Evolutionary conservation across 2,888 invertebrate genomes (phyloP).

Genomic region (Serripes groenlandicus): DNA sequence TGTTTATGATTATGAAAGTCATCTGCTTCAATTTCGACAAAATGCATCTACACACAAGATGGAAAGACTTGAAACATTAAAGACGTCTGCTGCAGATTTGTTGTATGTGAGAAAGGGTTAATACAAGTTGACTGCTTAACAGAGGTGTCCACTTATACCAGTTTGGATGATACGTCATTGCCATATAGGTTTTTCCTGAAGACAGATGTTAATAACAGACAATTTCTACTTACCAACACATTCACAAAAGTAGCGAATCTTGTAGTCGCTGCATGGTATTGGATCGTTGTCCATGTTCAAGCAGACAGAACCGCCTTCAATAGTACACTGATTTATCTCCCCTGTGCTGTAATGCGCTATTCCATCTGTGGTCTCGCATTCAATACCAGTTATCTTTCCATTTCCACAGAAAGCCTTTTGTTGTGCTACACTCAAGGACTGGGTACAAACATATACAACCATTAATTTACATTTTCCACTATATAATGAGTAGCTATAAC

Average conservation of each 20-base stretch:
- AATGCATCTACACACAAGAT: too few relatives aligned
- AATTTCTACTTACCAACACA: slow-evolving; percentile 45
- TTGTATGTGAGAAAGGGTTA: not conserved
- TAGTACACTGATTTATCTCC: slow-evolving; percentile 77
- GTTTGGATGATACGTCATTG: too few relatives aligned
- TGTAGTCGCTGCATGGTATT: slow-evolving; percentile 81
- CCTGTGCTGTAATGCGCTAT: slow-evolving; percentile 74
- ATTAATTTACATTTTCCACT: too few relatives aligned
- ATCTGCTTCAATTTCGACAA: not conserved
- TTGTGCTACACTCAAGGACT: slow-evolving; percentile 64
- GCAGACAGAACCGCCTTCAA: slow-evolving; percentile 91
- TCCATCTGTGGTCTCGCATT: slow-evolving; percentile 72
- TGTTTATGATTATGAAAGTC: not conserved
- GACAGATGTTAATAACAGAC: too few relatives aligned
- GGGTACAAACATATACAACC: not conserved
- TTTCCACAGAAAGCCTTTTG: slow-evolving; percentile 71
- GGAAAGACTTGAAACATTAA: not conserved
- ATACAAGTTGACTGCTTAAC: not conserved
- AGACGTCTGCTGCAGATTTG: not conserved
- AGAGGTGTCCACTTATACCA: too few relatives aligned
- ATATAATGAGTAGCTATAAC: too few relatives aligned
- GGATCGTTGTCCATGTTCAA: slow-evolving; percentile 73
- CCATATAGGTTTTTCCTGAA: too few relatives aligned
- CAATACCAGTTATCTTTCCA: slow-evolving; percentile 79
- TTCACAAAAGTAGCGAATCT: slow-evolving; percentile 73